phyloP scores from a whole-genome alignment of 1,140 invertebrate species.

The Manduca sexta region DNA sequence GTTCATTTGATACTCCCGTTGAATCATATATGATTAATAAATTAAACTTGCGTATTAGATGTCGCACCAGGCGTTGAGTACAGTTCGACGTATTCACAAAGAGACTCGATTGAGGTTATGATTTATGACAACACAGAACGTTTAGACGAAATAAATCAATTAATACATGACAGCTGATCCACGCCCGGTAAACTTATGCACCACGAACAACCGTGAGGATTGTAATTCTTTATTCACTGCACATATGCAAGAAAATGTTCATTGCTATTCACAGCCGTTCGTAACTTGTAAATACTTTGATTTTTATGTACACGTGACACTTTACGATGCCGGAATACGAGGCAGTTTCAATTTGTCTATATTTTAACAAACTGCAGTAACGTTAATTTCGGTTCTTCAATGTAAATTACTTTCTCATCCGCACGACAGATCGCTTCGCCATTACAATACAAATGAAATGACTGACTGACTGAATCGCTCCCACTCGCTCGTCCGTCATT shows the following conservation, averaged over 20 bases:
- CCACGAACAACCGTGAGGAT: constrained; percentile 13
- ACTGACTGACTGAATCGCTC: constrained; percentile 6
- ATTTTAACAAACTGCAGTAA: background rate
- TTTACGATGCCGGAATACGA: background rate
- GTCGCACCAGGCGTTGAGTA: constrained; percentile 41
- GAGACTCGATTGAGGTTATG: constrained; percentile 59
- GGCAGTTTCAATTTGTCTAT: no score
- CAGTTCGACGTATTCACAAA: constrained; percentile 60
- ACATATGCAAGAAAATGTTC: constrained; percentile 44
- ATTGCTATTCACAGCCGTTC: constrained; percentile 24
- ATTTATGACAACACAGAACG: constrained; percentile 50
- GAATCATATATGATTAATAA: constrained; percentile 72
- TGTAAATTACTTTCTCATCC: constrained; percentile 12
- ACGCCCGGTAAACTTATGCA: constrained; percentile 19
- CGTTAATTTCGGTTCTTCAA: background rate
- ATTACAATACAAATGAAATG: constrained; percentile 16
- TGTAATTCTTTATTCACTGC: constrained; percentile 35
- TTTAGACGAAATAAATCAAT: constrained; percentile 36
- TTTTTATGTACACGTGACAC: constrained; percentile 3
- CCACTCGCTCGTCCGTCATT: constrained; percentile 14
- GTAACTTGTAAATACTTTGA: background rate
- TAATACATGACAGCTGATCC: constrained; percentile 29
- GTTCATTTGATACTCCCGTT: constrained; percentile 76
- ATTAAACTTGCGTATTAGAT: constrained; percentile 38
- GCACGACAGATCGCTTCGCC: constrained; percentile 21